phyloP scores from a whole-genome alignment of 2,888 invertebrate genomes.

The Morinoia aosen region DNA sequence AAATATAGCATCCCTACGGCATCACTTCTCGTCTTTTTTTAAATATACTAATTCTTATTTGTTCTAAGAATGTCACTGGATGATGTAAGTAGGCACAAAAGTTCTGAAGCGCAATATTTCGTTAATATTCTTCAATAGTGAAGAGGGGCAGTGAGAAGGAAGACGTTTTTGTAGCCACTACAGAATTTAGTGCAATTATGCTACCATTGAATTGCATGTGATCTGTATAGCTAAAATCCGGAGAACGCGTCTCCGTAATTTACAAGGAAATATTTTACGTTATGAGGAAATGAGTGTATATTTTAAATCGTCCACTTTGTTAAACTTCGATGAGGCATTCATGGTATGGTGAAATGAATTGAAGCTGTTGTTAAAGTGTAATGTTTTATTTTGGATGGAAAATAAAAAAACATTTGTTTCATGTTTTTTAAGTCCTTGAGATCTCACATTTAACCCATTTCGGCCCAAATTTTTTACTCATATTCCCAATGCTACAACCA shows the following conservation, averaged over 20 bases:
- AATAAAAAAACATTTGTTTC: neutral
- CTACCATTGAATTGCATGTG: neutral
- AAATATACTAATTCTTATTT: neutral
- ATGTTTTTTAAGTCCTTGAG: neutral
- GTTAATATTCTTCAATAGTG: neutral
- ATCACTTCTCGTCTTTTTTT: neutral
- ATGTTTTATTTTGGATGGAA: neutral
- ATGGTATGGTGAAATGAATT: neutral
- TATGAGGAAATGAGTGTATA: neutral
- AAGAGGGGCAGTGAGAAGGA: neutral
- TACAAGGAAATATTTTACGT: neutral
- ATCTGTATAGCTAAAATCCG: neutral
- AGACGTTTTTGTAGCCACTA: neutral
- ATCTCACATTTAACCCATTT: neutral
- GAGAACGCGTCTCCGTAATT: neutral
- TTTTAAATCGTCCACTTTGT: neutral
- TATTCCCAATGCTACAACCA: too few species aligned
- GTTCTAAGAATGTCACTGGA: neutral
- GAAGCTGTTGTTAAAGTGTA: neutral
- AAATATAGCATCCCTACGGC: neutral
- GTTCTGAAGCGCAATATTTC: neutral
- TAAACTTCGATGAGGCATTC: neutral
- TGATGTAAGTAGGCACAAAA: neutral
- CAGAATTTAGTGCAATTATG: neutral
- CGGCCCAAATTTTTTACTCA: too few species aligned